Evolutionary conservation across 2,888 invertebrate genomes (phyloP).

Genomic region (Andrena chrysosceles): DNA sequence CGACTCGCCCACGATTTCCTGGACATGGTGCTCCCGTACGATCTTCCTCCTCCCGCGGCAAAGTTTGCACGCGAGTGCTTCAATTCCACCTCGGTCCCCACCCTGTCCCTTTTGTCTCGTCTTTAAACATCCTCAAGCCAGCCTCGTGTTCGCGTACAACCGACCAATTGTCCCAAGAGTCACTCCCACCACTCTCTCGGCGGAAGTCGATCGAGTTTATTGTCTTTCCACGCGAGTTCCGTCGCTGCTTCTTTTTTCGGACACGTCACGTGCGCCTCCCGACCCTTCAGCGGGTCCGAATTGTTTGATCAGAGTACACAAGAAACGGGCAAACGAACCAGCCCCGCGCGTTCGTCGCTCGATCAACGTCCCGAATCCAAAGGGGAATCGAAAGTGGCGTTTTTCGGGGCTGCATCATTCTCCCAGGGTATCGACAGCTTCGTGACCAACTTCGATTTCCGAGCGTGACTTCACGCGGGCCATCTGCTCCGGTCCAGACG

Average conservation of each 20-base stretch:
- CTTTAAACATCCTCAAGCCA: slow-evolving; percentile 68
- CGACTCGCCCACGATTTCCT: slow-evolving; percentile 60
- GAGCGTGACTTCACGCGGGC: slow-evolving; percentile 70
- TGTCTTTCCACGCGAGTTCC: slow-evolving; percentile 63
- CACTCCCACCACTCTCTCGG: slow-evolving; percentile 22
- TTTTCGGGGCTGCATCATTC: not conserved
- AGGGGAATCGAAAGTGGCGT: too few species aligned
- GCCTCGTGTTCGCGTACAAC: slow-evolving; percentile 41
- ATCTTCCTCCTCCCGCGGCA: not conserved
- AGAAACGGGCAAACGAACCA: slow-evolving; percentile 2
- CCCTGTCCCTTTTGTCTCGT: slow-evolving; percentile 41
- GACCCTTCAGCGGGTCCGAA: slow-evolving; percentile 7
- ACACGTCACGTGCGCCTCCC: slow-evolving; percentile 56
- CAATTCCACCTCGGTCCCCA: slow-evolving; percentile 23
- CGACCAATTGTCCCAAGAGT: slow-evolving; percentile 60
- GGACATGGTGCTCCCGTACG: slow-evolving; percentile 21
- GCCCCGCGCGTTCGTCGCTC: not conserved
- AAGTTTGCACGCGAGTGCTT: slow-evolving; percentile 13
- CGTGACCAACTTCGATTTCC: slow-evolving; percentile 51
- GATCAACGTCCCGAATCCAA: not conserved
- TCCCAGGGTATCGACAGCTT: slow-evolving; percentile 4
- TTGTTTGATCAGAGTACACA: slow-evolving; percentile 2
- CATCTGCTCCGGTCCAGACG: slow-evolving; percentile 70
- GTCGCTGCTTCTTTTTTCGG: slow-evolving; percentile 58
- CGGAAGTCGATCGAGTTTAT: slow-evolving; percentile 72